Conservation (phyloP, 2,888 invertebrate genomes). For the Cyaniris semiargus region DNA sequence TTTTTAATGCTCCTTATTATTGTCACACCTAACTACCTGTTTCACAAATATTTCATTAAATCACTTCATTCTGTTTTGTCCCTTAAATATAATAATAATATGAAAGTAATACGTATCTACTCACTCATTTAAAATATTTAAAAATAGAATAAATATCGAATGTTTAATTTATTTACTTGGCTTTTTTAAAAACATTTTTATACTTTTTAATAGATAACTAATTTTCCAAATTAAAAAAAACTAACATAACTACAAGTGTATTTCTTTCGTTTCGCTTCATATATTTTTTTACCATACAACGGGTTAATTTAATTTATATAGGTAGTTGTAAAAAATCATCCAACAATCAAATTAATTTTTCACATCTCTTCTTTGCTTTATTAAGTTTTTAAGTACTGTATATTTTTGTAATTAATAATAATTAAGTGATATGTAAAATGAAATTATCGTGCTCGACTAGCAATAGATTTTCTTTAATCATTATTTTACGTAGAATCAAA, state of each 20-base stretch:
- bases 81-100: too few relatives aligned
- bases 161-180: too few relatives aligned
- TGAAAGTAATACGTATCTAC: too few relatives aligned
- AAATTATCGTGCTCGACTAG: constrained; percentile 27
- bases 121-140: too few relatives aligned
- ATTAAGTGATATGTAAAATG: constrained; percentile 25
- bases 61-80: background rate
- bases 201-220: too few relatives aligned
- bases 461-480: constrained; percentile 7
- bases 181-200: background rate
- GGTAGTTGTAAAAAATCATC: background rate
- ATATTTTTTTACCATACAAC: background rate
- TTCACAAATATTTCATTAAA: background rate
- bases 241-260: background rate
- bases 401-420: constrained; percentile 13
- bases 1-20: background rate
- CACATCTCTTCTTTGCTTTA: background rate
- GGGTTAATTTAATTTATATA: background rate
- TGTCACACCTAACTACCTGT: background rate
- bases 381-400: constrained; percentile 3
- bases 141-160: too few relatives aligned
- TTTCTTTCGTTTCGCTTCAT: background rate
- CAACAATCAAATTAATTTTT: background rate
- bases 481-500: background rate
- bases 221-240: background rate